A percentile compares a stretch with the other conserved stretches of the same genome.
These are phyloP conservation scores for Therioaphis trifolii DNA, from an alignment of 2,888 invertebrate species.

Conservation along the genomic window DNA sequence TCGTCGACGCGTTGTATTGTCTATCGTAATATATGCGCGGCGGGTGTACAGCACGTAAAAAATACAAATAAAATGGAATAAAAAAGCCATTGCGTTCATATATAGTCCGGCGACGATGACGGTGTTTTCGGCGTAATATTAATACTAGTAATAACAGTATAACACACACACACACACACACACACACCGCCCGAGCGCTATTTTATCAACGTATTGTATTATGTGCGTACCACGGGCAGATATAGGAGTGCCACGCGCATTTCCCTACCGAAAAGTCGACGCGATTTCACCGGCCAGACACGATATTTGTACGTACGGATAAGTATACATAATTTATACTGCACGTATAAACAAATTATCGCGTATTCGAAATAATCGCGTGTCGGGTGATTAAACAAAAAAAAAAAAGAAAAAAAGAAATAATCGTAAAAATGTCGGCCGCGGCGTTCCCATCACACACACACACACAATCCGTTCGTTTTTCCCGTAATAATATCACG, in stretches of 20 bases:
- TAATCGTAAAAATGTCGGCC: constrained; percentile 47
- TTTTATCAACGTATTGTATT: too few species aligned
- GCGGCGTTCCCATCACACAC: constrained; percentile 43
- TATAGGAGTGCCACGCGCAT: neutral
- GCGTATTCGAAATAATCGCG: constrained; percentile 41
- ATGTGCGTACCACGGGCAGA: too few species aligned
- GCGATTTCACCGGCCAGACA: constrained; percentile 43
- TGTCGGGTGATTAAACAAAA: constrained; percentile 47
- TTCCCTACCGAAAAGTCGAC: neutral
- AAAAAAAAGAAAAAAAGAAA: constrained; percentile 3
- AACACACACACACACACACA: too few species aligned
- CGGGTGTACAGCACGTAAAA: too few species aligned
- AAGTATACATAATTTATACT: too few species aligned
- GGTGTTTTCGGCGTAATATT: too few species aligned
- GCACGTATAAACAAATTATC: constrained; percentile 4
- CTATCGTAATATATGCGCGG: too few species aligned
- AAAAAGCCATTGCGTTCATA: too few species aligned
- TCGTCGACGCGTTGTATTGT: neutral
- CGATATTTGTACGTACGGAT: neutral
- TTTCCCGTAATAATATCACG: constrained; percentile 38
- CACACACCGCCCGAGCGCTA: too few species aligned
- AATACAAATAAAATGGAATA: too few species aligned
- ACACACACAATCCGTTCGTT: constrained; percentile 22
- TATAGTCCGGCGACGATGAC: too few species aligned
- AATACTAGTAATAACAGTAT: too few species aligned